A percentile compares a stretch with the other conserved stretches of the same genome.
These are phyloP conservation scores for Drosophila kuntzei DNA, from an alignment of 2,888 invertebrate species.

Conservation along the genomic window DNA sequence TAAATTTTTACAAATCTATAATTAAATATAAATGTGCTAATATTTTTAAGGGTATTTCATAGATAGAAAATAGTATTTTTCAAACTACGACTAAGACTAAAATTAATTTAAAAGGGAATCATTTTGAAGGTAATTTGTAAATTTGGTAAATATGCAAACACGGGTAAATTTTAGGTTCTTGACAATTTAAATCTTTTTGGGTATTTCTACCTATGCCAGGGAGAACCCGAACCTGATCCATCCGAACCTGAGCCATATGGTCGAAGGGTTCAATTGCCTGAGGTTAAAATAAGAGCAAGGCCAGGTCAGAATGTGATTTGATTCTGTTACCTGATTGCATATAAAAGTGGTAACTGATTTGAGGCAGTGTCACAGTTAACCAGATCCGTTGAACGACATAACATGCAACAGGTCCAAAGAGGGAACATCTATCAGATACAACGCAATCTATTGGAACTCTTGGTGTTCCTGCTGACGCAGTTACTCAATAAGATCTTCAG, in stretches of 20 bases:
- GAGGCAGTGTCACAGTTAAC: slow-evolving; percentile 21
- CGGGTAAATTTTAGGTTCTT: not conserved
- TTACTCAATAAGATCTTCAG: slow-evolving; percentile 19
- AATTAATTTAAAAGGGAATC: too few relatives aligned
- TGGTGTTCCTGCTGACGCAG: slow-evolving; percentile 29
- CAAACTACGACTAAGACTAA: not conserved
- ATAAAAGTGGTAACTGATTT: slow-evolving; percentile 20
- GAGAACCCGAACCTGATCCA: not conserved
- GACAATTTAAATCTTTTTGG: not conserved
- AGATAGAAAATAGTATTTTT: too few relatives aligned
- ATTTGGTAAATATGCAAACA: not conserved
- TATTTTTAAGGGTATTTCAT: too few relatives aligned
- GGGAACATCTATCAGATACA: slow-evolving; percentile 8
- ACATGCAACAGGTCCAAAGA: slow-evolving; percentile 36
- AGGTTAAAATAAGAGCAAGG: not conserved
- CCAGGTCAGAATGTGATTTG: not conserved
- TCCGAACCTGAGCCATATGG: slow-evolving; percentile 1
- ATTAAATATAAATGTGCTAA: too few relatives aligned
- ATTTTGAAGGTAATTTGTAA: not conserved
- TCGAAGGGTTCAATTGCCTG: not conserved
- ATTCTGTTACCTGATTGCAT: slow-evolving; percentile 30
- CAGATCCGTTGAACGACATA: not conserved
- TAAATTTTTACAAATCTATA: too few relatives aligned
- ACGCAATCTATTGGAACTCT: slow-evolving; percentile 22
- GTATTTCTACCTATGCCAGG: slow-evolving; percentile 1